A percentile compares a stretch with the other conserved stretches of the same genome.
phyloP scores from a whole-genome alignment of 2,113 vertebrate genomes.

The Oxyruncus cristatus region DNA sequence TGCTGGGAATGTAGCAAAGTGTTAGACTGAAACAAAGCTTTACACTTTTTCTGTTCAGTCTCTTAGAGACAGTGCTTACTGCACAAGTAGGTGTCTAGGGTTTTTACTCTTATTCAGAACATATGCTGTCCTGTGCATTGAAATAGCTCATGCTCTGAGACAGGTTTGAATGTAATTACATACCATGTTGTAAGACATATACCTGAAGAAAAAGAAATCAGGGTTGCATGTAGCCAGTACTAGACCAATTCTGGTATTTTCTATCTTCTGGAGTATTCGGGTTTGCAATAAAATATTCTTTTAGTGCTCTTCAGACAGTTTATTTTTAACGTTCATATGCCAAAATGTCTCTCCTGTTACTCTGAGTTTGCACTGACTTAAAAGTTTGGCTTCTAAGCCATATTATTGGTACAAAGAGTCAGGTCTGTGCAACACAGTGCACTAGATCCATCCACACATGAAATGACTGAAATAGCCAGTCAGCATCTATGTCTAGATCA shows the following conservation, averaged over 20 bases:
- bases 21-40: neutral
- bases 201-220: neutral
- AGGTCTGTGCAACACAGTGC: neutral
- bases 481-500: neutral
- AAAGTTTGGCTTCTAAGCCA: neutral
- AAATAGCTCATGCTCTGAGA: neutral
- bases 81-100: neutral
- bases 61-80: neutral
- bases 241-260: neutral
- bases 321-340: neutral
- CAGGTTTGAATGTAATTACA: neutral
- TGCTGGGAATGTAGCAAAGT: neutral
- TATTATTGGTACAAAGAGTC: neutral
- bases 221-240: neutral
- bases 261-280: neutral
- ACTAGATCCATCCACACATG: neutral
- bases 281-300: neutral
- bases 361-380: neutral
- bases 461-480: neutral
- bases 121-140: neutral
- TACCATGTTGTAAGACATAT: neutral
- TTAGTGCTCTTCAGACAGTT: neutral
- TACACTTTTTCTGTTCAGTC: neutral
- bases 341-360: neutral
- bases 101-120: neutral